Evolutionary conservation across 2,113 vertebrate genomes (phyloP).

Genomic region (Trematocara variabile): DNA sequence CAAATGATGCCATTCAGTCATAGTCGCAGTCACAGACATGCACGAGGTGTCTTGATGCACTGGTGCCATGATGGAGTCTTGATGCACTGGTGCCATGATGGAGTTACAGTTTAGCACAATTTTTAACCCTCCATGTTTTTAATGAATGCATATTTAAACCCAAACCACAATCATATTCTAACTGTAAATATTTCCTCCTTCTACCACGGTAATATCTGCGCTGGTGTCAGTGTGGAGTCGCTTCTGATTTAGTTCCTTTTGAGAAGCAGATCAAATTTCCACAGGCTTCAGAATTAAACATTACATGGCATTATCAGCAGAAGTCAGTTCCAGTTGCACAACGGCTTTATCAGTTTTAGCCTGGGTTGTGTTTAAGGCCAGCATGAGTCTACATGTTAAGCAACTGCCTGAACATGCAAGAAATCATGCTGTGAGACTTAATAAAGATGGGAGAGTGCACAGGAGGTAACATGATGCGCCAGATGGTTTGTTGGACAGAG

Average conservation of each 20-base stretch:
- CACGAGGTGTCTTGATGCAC: background rate
- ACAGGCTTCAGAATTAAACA: background rate
- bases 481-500: background rate
- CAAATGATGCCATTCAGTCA: background rate
- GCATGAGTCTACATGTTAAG: background rate
- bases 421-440: fast-evolving
- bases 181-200: background rate
- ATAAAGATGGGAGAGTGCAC: background rate
- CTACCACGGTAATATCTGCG: background rate
- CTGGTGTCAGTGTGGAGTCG: background rate
- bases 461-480: background rate
- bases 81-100: background rate
- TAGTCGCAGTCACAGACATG: background rate
- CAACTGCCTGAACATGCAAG: background rate
- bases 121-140: background rate
- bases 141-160: background rate
- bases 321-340: background rate
- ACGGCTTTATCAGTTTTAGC: background rate
- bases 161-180: background rate
- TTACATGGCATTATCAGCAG: background rate
- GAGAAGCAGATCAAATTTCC: background rate
- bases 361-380: background rate
- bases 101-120: background rate
- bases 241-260: background rate
- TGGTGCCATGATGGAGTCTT: background rate